These are phyloP conservation scores for Sarcophaga caerulescens DNA, from an alignment of 2,888 invertebrate species.

Conservation along the genomic window DNA sequence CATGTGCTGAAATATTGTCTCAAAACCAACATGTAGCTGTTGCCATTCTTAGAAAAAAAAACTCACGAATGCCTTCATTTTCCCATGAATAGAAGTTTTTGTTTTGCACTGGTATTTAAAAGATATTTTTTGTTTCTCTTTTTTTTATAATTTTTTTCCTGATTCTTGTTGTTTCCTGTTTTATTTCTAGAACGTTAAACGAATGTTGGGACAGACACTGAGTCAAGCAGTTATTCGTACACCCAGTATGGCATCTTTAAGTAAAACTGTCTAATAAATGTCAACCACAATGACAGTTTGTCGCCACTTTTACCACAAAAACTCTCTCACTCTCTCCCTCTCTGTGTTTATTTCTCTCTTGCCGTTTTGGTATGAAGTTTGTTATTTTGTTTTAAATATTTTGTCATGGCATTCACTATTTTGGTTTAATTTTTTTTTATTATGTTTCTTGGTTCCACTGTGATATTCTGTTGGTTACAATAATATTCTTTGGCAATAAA, in stretches of 20 bases:
- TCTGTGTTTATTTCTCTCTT: no score
- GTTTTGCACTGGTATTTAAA: background rate
- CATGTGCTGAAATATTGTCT: no score
- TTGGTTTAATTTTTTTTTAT: background rate
- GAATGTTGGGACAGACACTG: background rate
- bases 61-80: no score
- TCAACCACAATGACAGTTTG: constrained; percentile 67
- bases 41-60: no score
- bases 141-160: background rate
- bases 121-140: background rate
- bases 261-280: constrained; percentile 62
- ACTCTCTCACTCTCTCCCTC: background rate
- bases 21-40: no score
- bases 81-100: no score
- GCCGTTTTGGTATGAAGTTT: constrained; percentile 5
- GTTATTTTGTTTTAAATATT: constrained; percentile 44
- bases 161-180: background rate
- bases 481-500: constrained; percentile 53
- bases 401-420: background rate
- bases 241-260: constrained; percentile 51
- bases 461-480: constrained; percentile 31
- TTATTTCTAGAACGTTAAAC: background rate
- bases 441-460: background rate
- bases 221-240: background rate
- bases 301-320: constrained; percentile 63